Percentiles rank a stretch among this genome's conserved stretches.
These are phyloP conservation scores for Lophochroa leadbeateri DNA, from an alignment of 2,113 vertebrate genomes.

Conservation along the genomic window DNA sequence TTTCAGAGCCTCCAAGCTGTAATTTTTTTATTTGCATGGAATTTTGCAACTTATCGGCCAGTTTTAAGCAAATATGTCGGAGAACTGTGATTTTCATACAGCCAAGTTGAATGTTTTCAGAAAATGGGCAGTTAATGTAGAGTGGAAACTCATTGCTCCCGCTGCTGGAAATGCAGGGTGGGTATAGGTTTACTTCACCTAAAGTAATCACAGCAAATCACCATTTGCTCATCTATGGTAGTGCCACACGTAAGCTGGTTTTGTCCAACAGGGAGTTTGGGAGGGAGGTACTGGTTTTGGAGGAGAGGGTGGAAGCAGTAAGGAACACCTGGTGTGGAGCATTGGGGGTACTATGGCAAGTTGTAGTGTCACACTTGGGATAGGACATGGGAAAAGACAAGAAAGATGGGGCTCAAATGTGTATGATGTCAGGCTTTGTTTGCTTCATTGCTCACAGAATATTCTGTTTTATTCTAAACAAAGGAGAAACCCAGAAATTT, in stretches of 20 bases:
- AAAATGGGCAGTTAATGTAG: background rate
- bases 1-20: background rate
- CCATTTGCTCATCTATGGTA: background rate
- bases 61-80: background rate
- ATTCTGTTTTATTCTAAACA: background rate
- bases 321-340: background rate
- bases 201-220: background rate
- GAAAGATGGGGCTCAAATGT: background rate
- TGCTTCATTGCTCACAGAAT: background rate
- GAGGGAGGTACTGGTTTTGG: background rate
- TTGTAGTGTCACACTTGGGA: background rate
- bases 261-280: background rate
- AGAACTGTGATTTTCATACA: background rate
- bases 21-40: background rate
- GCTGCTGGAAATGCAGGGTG: fast-evolving
- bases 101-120: background rate
- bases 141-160: background rate
- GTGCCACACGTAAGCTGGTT: background rate
- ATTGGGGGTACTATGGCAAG: background rate
- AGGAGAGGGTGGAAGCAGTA: background rate
- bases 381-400: background rate
- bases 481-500: background rate
- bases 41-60: background rate
- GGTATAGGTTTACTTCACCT: background rate
- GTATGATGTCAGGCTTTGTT: background rate